Conservation (phyloP, 2,888 invertebrate genomes). For the Parthenolecanium corni region DNA sequence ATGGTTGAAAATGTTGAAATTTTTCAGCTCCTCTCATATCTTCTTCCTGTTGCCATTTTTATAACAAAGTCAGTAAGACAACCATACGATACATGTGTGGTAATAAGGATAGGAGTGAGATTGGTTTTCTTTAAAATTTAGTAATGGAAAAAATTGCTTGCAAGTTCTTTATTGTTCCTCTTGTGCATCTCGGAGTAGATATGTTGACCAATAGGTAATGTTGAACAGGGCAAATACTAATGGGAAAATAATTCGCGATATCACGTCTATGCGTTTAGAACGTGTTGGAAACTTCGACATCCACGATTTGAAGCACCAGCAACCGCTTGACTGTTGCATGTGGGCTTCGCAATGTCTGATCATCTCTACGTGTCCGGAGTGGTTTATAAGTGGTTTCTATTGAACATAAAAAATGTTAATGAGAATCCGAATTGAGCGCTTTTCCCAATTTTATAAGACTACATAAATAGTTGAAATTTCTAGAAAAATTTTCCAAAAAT, state of each 20-base stretch:
- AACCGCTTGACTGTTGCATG: constrained; percentile 67
- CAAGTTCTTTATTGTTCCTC: constrained; percentile 44
- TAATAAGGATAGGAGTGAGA: too few species aligned
- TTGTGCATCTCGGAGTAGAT: constrained; percentile 66
- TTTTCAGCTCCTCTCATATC: too few species aligned
- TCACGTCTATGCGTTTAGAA: constrained; percentile 93
- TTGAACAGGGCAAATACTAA: constrained; percentile 90
- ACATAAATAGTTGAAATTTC: too few species aligned
- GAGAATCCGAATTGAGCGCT: too few species aligned
- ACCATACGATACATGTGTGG: too few species aligned
- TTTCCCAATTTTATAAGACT: too few species aligned
- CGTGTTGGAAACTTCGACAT: constrained; percentile 88
- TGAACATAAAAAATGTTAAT: constrained; percentile 35
- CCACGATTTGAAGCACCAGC: constrained; percentile 82
- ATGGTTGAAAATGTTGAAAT: too few species aligned
- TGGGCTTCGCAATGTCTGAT: constrained; percentile 57
- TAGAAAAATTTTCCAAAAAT: too few species aligned
- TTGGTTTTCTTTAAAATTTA: too few species aligned
- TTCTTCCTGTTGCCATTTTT: too few species aligned
- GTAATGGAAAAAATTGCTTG: too few species aligned
- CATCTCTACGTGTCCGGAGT: constrained; percentile 54
- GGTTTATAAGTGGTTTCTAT: constrained; percentile 78
- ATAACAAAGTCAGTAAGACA: too few species aligned
- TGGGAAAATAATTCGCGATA: constrained; percentile 88
- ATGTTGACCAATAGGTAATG: constrained; percentile 85